These are phyloP conservation scores for Sebastes trivittatus DNA, from an alignment of 2,797 vertebrate species.

Conservation along the genomic window DNA sequence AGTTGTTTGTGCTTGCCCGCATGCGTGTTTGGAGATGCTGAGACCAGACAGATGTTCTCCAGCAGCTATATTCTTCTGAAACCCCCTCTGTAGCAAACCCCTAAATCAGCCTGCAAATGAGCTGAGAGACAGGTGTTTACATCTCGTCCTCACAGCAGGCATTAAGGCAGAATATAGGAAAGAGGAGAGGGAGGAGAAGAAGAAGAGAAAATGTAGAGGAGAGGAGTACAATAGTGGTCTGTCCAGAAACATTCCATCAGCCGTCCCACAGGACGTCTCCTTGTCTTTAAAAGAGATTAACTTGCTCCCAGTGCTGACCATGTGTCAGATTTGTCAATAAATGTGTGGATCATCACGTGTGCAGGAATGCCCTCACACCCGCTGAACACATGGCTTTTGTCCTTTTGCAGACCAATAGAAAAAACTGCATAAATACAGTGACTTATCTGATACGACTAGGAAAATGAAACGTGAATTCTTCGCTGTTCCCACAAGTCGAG, in stretches of 20 bases:
- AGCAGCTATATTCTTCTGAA: conserved; percentile 26
- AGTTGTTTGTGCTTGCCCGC: conserved; percentile 1
- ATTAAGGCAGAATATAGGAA: conserved; percentile 14
- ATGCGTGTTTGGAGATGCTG: conserved; percentile 18
- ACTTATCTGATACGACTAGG: conserved; percentile 51
- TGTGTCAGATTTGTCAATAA: conserved; percentile 32
- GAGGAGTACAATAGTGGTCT: conserved; percentile 16
- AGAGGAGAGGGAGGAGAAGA: not conserved
- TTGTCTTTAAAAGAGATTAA: conserved; percentile 36
- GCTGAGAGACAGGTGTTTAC: conserved; percentile 61
- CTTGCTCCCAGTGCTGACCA: not conserved
- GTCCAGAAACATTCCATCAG: conserved; percentile 31
- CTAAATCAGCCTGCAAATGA: conserved; percentile 61
- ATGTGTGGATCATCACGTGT: conserved; percentile 3
- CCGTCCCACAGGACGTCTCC: conserved; percentile 6
- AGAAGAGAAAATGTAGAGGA: not conserved
- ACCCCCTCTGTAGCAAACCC: conserved; percentile 32
- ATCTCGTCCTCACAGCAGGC: conserved; percentile 21
- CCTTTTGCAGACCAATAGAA: conserved; percentile 24
- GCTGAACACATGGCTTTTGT: conserved; percentile 30
- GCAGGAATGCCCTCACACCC: conserved; percentile 3
- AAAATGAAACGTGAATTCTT: conserved; percentile 61
- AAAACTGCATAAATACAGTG: conserved; percentile 38
- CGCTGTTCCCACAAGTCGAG: conserved; percentile 42
- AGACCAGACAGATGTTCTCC: conserved; percentile 57